Percentiles rank a stretch among this genome's conserved stretches.
Conservation (phyloP, 2,113 vertebrate species). For the Lycaon pictus region DNA sequence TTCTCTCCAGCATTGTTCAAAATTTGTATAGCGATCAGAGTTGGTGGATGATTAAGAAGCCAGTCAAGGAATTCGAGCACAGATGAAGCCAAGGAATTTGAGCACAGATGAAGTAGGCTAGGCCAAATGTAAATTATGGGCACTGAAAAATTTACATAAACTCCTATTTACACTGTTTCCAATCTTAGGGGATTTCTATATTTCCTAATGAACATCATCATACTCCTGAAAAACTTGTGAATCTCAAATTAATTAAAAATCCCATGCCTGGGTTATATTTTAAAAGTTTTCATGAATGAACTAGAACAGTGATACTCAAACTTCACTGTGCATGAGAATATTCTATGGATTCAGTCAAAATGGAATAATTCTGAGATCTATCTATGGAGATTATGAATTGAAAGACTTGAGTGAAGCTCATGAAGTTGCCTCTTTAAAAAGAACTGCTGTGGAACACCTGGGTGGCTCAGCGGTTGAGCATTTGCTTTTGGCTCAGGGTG, state of each 20-base stretch:
- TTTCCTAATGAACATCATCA: background rate
- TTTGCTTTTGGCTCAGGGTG: too few species aligned
- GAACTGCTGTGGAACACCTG: background rate
- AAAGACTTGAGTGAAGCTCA: background rate
- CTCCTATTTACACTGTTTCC: background rate
- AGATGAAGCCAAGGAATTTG: background rate
- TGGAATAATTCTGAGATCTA: background rate
- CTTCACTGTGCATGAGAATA: background rate
- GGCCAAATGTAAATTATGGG: background rate
- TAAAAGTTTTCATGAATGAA: background rate
- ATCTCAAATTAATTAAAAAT: background rate
- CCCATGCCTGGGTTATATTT: background rate
- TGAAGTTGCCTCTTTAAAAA: background rate
- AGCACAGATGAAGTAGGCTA: background rate
- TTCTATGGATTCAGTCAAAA: background rate
- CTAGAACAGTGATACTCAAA: background rate
- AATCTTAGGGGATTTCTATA: background rate
- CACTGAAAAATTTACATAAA: background rate
- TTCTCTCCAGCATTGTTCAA: background rate
- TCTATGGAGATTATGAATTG: background rate
- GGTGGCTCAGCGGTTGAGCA: too few species aligned
- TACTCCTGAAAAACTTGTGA: background rate
- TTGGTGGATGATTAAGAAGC: background rate
- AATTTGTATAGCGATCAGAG: background rate
- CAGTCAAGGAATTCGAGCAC: background rate